Conservation (phyloP, 2,113 vertebrate genomes). For the Urocitellus parryii region DNA sequence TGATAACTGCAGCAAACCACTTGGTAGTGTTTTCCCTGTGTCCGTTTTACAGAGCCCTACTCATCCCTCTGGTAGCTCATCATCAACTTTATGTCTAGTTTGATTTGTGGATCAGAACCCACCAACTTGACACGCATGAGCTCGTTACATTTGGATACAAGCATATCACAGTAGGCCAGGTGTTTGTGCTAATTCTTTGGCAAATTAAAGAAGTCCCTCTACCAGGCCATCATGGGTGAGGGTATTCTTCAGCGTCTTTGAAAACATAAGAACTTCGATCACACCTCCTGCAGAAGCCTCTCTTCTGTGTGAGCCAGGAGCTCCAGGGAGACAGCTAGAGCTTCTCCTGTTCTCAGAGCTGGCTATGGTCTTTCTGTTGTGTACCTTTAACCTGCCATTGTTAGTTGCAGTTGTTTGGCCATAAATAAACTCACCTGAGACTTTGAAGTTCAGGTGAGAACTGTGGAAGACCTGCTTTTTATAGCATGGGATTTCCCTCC, state of each 20-base stretch:
- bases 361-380: too few species aligned
- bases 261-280: too few species aligned
- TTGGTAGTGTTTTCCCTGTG: background rate
- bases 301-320: too few species aligned
- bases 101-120: background rate
- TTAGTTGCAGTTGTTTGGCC: background rate
- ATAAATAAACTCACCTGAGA: background rate
- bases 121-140: background rate
- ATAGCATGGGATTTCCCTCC: background rate
- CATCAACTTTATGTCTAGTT: background rate
- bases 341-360: background rate
- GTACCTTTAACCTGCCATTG: background rate
- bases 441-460: background rate
- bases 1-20: background rate
- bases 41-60: background rate
- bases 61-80: too few species aligned
- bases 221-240: background rate
- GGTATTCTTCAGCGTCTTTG: background rate
- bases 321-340: background rate
- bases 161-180: background rate
- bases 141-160: background rate
- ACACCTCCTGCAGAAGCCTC: background rate
- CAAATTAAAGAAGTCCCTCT: background rate
- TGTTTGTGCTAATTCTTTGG: background rate
- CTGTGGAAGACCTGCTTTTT: background rate